These are phyloP conservation scores for Rhegmatorhina hoffmannsi DNA, from an alignment of 2,113 vertebrate species.

Conservation along the genomic window DNA sequence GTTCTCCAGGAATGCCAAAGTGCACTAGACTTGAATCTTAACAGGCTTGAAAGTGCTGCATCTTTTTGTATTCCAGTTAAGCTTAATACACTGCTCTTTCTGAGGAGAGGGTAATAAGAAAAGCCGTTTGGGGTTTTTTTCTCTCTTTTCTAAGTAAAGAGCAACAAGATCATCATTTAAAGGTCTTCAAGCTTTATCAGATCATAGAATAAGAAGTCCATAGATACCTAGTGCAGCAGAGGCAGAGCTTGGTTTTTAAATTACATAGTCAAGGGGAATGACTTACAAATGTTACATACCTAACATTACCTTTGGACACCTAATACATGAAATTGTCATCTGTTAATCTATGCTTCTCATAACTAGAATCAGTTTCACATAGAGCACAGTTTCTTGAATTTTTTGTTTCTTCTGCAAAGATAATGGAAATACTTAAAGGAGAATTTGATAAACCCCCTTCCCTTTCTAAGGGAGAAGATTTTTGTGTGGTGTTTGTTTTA, in stretches of 20 bases:
- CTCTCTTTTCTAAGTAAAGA: neutral
- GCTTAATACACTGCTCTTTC: neutral
- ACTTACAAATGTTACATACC: neutral
- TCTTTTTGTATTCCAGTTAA: neutral
- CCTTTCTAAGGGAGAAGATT: neutral
- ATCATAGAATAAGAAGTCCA: neutral
- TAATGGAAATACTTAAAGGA: neutral
- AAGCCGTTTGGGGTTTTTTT: fast-evolving
- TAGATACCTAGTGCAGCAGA: neutral
- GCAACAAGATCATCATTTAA: neutral
- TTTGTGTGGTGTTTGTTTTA: neutral
- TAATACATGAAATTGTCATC: neutral
- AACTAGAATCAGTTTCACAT: neutral
- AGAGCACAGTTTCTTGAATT: neutral
- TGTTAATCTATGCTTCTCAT: neutral
- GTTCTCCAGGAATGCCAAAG: neutral
- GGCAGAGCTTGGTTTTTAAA: neutral
- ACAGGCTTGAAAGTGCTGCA: neutral
- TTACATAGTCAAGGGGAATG: neutral
- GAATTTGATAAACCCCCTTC: neutral
- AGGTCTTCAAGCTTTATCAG: neutral
- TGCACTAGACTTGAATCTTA: neutral
- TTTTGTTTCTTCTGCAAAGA: neutral
- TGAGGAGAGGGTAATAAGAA: neutral
- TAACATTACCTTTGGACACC: neutral